Base-by-base conservation (phyloP, 1,140 invertebrate species). In the Aradophagus sp. region DNA sequence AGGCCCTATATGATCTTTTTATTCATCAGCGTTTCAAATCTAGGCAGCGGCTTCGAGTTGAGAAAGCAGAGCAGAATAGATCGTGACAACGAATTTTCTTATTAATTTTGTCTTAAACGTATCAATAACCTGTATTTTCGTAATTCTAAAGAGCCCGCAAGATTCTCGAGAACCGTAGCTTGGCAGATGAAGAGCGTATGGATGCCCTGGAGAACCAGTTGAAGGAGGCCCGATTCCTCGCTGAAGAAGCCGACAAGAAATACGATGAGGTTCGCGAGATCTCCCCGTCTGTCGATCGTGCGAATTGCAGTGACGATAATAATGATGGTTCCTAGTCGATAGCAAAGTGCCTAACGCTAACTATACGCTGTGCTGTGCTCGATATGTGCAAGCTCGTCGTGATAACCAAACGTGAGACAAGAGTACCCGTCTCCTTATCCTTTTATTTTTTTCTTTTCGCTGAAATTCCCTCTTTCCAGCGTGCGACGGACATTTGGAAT, bases 181-280 rank as follows among this genome's bases (percentile, higher is more conserved):
- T 99, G 90, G 94, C 96, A 81, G 98, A 99, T 93, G 98, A 99
- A 87, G 98, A 99, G 90, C 95, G 97, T 85, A 98, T 99, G 94
- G 97, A 99, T 86, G 93, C 94, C 83, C 91, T 99, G 84, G 98
- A 99, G 87, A 96, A 95, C 88, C 97, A 99, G 88, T 90, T 99
- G 84, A 99, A 99, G 90, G 98, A 99, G 87, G 97, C 98, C 86
- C 93, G 97, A 87, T 97, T 98, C 92, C 91, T 99, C 84, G 97
- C 98, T 87, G 98, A 99, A 89, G 98, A 99, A 89, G 98, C 98
- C 83, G 98, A 99, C 91, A 96, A 99, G 90, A 99, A 99, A 98
- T 99, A 99, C 90, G 98, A 99, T 95, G 98, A 99, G 97, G 98
- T 98, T 90, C 87, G 83, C 80, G 82, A 80, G 75, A 75, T 80